Percentiles rank a stretch among this genome's conserved stretches.
These are phyloP conservation scores for Eugnorisma glareosa DNA, from an alignment of 2,888 invertebrate genomes.

Conservation along the genomic window DNA sequence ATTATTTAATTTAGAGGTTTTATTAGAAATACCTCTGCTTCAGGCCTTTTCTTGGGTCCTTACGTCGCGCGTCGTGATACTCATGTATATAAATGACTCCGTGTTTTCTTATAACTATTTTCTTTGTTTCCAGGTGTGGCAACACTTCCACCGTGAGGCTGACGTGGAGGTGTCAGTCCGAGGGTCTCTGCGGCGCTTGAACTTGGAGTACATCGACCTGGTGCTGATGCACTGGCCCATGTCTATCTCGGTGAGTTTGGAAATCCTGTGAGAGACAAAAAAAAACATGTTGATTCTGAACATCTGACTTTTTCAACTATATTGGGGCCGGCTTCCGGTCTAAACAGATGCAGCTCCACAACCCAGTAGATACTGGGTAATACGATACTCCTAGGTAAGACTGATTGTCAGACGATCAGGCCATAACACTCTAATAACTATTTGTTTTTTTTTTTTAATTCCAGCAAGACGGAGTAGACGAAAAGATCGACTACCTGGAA, in stretches of 20 bases:
- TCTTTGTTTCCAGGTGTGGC: conserved; percentile 79
- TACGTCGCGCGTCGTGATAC: background rate
- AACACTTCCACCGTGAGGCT: conserved; percentile 78
- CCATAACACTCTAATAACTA: background rate
- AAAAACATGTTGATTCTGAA: too few species aligned
- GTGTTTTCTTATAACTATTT: background rate
- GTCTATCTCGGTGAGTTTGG: conserved; percentile 78
- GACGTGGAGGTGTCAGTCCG: conserved; percentile 82
- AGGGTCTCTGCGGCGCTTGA: conserved; percentile 77
- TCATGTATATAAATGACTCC: background rate
- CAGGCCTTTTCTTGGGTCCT: background rate
- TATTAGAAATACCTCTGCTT: background rate
- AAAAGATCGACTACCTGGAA: conserved; percentile 93
- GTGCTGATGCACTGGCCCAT: conserved; percentile 86
- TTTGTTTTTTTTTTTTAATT: conserved; percentile 33
- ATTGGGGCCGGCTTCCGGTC: background rate
- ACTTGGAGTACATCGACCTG: conserved; percentile 81
- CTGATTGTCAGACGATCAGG: background rate
- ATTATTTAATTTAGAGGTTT: too few species aligned
- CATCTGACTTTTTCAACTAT: too few species aligned
- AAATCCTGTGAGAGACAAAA: background rate
- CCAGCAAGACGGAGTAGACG: conserved; percentile 85
- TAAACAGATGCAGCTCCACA: background rate
- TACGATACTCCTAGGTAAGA: too few species aligned
- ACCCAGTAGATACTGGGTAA: too few species aligned